These are phyloP conservation scores for Pyrocephalus nanus DNA, from an alignment of 2,797 vertebrate genomes.

Conservation along the genomic window DNA sequence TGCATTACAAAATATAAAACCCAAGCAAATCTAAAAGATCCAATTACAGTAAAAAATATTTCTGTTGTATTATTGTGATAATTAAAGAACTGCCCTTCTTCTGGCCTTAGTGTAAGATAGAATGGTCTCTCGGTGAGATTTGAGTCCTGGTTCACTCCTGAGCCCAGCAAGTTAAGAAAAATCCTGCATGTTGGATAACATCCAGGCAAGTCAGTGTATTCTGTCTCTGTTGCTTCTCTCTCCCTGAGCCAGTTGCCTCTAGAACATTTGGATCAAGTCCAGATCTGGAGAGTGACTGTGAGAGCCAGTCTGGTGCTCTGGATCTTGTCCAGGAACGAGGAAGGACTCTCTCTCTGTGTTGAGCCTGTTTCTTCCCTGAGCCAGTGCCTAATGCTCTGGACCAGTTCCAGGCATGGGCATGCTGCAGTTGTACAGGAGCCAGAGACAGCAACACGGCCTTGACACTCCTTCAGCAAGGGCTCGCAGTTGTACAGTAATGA, in stretches of 20 bases:
- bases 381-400: slow-evolving; percentile 55
- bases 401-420: slow-evolving; percentile 39
- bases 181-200: background rate
- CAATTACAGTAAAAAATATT: background rate
- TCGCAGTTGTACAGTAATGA: slow-evolving; percentile 1
- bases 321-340: slow-evolving; percentile 14
- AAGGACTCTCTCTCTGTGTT: slow-evolving; percentile 6
- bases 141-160: background rate
- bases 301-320: slow-evolving; percentile 53
- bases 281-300: slow-evolving; percentile 42
- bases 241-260: slow-evolving; percentile 53
- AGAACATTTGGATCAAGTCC: slow-evolving; percentile 59
- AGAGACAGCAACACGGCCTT: slow-evolving; percentile 31
- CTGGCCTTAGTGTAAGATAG: background rate
- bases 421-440: slow-evolving; percentile 47
- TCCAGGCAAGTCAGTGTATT: slow-evolving; percentile 46
- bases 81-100: background rate
- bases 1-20: background rate
- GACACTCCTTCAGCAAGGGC: slow-evolving; percentile 10
- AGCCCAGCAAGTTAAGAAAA: background rate
- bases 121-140: background rate
- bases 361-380: slow-evolving; percentile 37
- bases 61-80: background rate
- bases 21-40: background rate
- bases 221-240: slow-evolving; percentile 42